These are phyloP conservation scores for Pimpla rufipes DNA, from an alignment of 2,888 invertebrate species.

Conservation along the genomic window DNA sequence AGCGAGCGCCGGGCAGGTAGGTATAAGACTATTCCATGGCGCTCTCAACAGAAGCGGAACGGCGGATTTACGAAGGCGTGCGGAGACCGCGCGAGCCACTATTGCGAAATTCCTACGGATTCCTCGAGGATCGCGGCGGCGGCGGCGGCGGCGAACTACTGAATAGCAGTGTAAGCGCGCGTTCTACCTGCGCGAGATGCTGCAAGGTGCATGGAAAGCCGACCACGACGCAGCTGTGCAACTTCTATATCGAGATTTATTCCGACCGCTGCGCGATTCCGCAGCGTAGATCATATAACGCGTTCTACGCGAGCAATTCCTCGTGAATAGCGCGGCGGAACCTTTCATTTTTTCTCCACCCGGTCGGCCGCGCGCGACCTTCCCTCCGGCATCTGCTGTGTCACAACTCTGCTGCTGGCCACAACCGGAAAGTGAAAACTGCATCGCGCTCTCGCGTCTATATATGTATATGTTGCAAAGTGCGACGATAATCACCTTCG, in stretches of 20 bases:
- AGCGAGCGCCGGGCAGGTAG: not conserved
- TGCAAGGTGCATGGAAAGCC: not conserved
- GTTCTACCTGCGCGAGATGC: not conserved
- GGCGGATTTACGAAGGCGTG: slow-evolving; percentile 32
- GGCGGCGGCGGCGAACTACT: not conserved
- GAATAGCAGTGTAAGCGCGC: not conserved
- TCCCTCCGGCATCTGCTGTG: slow-evolving; percentile 27
- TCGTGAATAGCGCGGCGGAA: slow-evolving; percentile 2
- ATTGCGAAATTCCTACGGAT: slow-evolving; percentile 35
- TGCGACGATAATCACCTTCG: not conserved
- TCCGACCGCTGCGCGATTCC: slow-evolving; percentile 1
- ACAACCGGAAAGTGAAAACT: slow-evolving; percentile 28
- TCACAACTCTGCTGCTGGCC: slow-evolving; percentile 13
- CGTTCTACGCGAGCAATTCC: slow-evolving; percentile 9
- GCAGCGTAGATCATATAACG: not conserved
- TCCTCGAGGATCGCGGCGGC: slow-evolving; percentile 23
- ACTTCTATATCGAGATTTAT: slow-evolving; percentile 20
- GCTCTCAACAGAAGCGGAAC: slow-evolving; percentile 19
- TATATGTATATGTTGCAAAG: not conserved
- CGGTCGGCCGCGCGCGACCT: not conserved
- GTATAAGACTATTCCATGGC: too few relatives aligned
- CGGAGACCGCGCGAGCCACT: slow-evolving; percentile 22
- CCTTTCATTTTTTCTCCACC: slow-evolving; percentile 16
- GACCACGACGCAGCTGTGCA: not conserved
- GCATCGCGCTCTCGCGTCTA: not conserved